These are phyloP conservation scores for Cyprinodon diabolis DNA, from an alignment of 2,797 vertebrate species.

Conservation along the genomic window DNA sequence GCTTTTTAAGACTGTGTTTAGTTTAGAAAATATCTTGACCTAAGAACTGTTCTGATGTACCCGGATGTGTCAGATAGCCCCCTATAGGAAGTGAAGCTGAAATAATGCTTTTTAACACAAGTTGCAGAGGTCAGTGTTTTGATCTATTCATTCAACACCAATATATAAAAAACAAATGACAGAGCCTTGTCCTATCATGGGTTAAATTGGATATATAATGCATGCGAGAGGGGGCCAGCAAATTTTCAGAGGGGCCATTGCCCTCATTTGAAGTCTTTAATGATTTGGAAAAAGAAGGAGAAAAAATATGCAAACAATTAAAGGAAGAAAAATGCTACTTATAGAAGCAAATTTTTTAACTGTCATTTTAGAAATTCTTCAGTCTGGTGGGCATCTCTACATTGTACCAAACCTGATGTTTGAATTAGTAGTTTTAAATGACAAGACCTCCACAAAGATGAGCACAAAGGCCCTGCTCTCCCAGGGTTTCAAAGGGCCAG, in stretches of 20 bases:
- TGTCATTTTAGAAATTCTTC: background rate
- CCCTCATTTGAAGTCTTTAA: background rate
- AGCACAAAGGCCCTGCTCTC: slow-evolving; percentile 61
- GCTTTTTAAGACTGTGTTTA: too few species aligned
- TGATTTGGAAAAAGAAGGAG: background rate
- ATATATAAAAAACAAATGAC: too few species aligned
- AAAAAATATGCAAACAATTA: slow-evolving; percentile 1
- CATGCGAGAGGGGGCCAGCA: background rate
- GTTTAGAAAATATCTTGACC: too few species aligned
- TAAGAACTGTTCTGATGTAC: too few species aligned
- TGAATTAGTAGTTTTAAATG: slow-evolving; percentile 79
- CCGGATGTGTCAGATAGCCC: too few species aligned
- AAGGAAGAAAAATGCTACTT: slow-evolving; percentile 26
- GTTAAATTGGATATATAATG: background rate
- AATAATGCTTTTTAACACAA: background rate
- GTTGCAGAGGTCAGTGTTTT: too few species aligned
- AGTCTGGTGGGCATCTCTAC: slow-evolving; percentile 22
- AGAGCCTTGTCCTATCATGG: too few species aligned
- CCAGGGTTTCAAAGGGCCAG: slow-evolving; percentile 72
- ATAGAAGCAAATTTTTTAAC: slow-evolving; percentile 58
- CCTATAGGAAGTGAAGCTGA: too few species aligned
- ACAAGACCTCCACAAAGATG: slow-evolving; percentile 71
- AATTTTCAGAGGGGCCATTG: background rate
- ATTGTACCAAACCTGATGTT: slow-evolving; percentile 64
- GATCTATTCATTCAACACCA: too few species aligned